These are phyloP conservation scores for Drosophila santomea DNA, from an alignment of 1,140 invertebrate species.

Conservation along the genomic window DNA sequence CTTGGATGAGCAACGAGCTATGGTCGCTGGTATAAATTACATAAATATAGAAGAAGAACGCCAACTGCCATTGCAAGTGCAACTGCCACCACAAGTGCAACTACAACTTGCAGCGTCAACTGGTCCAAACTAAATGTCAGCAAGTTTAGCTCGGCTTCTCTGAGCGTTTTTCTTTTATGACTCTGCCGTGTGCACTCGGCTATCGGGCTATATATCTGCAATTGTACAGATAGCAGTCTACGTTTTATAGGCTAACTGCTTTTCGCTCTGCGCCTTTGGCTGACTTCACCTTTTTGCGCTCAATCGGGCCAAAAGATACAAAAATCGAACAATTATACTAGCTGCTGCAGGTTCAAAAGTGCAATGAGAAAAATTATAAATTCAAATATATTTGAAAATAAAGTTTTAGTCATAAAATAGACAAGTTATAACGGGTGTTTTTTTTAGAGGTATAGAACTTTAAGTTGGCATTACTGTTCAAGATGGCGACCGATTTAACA, in stretches of 20 bases:
- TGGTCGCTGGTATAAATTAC: constrained; percentile 33
- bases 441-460: no score
- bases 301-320: constrained; percentile 46
- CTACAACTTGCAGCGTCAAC: constrained; percentile 55
- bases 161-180: constrained; percentile 44
- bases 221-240: constrained; percentile 23
- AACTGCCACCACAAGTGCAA: constrained; percentile 1
- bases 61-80: constrained; percentile 26
- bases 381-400: not conserved
- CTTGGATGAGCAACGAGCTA: constrained; percentile 10
- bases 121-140: constrained; percentile 73
- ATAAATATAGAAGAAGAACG: constrained; percentile 31
- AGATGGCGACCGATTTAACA: no score
- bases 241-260: constrained; percentile 75
- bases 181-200: constrained; percentile 31
- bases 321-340: constrained; percentile 12
- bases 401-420: not conserved
- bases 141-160: constrained; percentile 54
- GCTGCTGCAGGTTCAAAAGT: not conserved
- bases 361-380: not conserved
- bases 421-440: no score
- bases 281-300: constrained; percentile 74
- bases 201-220: constrained; percentile 30
- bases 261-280: constrained; percentile 59
- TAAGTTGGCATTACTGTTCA: no score